These are phyloP conservation scores for Coluber constrictor DNA, from an alignment of 2,797 vertebrate species.

Conservation along the genomic window DNA sequence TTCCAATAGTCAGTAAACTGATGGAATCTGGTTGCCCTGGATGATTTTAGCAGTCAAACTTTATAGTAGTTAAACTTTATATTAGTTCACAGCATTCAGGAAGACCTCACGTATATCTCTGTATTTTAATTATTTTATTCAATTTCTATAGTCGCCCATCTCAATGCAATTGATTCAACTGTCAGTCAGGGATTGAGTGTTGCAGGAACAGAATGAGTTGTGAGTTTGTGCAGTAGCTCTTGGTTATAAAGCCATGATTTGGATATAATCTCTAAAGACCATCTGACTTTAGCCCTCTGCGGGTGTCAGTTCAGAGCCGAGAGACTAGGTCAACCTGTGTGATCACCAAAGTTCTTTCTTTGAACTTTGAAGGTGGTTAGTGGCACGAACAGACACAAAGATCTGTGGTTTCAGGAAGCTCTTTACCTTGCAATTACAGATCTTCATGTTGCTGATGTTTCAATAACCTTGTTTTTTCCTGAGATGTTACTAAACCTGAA, in stretches of 20 bases:
- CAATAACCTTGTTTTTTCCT: not conserved
- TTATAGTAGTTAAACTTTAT: not conserved
- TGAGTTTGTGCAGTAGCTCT: not conserved
- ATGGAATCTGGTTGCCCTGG: not conserved
- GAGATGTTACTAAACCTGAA: not conserved
- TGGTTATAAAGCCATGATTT: not conserved
- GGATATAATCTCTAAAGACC: not conserved
- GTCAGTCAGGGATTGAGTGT: not conserved
- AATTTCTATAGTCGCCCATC: too few species aligned
- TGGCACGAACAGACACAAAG: fast-evolving
- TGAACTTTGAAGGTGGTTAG: too few species aligned
- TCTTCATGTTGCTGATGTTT: not conserved
- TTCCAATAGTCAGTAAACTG: fast-evolving
- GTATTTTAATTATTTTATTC: not conserved
- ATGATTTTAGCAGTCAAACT: too few species aligned
- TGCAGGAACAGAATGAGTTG: not conserved
- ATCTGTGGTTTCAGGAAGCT: not conserved
- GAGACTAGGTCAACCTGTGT: not conserved
- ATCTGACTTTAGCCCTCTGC: not conserved
- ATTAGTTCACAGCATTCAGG: not conserved
- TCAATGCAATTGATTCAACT: too few species aligned
- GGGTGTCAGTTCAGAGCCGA: not conserved
- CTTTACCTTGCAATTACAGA: not conserved
- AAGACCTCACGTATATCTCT: not conserved
- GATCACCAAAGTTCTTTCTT: not conserved